Evolutionary conservation across 2,797 vertebrate genomes (phyloP).

Genomic region (Glyptemys insculpta): DNA sequence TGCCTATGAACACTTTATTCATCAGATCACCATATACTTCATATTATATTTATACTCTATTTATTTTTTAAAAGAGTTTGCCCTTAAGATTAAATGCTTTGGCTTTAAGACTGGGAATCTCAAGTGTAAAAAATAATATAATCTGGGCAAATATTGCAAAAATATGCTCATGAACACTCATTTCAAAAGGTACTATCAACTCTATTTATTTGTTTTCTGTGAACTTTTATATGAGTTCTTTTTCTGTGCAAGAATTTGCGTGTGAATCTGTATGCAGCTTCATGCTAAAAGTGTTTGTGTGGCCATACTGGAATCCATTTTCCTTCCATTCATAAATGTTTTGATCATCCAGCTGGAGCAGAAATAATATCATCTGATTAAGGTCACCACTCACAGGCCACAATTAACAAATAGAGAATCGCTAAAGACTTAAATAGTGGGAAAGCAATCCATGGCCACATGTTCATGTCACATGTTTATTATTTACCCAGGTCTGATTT

Average conservation of each 20-base stretch:
- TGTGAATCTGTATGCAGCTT: neutral
- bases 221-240: neutral
- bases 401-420: neutral
- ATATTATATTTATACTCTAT: neutral
- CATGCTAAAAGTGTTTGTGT: neutral
- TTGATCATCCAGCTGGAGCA: neutral
- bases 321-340: neutral
- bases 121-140: neutral
- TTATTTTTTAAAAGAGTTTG: neutral
- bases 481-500: neutral
- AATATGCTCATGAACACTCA: accelerated
- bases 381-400: accelerated
- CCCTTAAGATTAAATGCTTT: neutral
- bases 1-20: neutral
- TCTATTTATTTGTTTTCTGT: neutral
- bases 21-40: neutral
- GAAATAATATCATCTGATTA: neutral
- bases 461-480: neutral
- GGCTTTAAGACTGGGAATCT: neutral
- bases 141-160: neutral
- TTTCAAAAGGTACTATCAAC: neutral
- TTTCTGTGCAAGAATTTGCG: neutral
- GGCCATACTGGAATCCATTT: neutral
- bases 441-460: neutral
- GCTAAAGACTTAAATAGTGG: neutral